Base-by-base conservation (phyloP, 2,888 invertebrate genomes). In the Spilosoma lubricipeda region DNA sequence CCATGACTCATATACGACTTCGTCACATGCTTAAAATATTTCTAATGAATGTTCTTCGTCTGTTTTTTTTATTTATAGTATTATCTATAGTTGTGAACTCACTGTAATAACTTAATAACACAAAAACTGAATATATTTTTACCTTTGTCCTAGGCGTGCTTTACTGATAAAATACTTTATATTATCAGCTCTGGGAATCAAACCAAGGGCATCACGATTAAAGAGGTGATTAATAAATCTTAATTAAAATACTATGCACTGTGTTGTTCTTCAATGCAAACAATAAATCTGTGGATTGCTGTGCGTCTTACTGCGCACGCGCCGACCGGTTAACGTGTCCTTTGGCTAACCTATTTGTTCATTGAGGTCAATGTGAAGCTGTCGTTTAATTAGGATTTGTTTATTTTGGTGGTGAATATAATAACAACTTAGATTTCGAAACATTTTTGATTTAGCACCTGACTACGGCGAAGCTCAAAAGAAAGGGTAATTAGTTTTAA, bases 261-360 rank as follows among this genome's bases (percentile, higher is more conserved):
- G 67, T 73, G 20, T 66, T 68, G 18, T 30, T 67, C 56, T 23
- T n/a, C 52, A 78, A 73, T 68, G 72, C 80, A 77, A 79, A 79
- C 76, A 79, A 72, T 75, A 23, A 45, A 70, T 72, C 70, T 64
- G 45, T 56, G 75, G 79, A 78, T 75, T 74, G 72, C 67, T 75
- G 67, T 64, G 72, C 68, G 67, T 67, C 66, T 36, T 65, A 30
- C 27, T 18, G 79, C 78, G 79, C 77, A 78, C 48, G 78, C 77
- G 76, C 79, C 72, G 76, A 80, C 82, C 83, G 79, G 84, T 86
- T 82, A 81, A 79, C 75, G 77, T 85, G 91, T 90, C 89, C 90
- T 92, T 89, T 87, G 78, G 72, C 77, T 89, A 87, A 90, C 88
- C 90, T 85, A 90, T 88, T 87, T 90, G 80, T 70, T 39, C 76